These are phyloP conservation scores for Seriola aureovittata DNA, from an alignment of 2,113 vertebrate genomes.

Conservation along the genomic window DNA sequence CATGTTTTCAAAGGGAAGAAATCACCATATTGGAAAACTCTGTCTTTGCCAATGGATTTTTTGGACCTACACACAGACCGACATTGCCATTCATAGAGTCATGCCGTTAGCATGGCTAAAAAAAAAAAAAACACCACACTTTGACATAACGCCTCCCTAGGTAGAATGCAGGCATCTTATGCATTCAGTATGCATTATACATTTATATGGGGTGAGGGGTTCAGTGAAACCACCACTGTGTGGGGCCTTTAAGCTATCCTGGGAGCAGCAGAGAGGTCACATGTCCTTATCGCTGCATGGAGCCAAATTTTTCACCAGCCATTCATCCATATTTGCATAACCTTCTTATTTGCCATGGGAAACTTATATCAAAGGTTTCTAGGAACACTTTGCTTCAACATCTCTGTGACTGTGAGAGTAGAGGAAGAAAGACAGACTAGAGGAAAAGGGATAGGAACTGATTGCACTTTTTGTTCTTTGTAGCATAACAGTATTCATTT, in stretches of 20 bases:
- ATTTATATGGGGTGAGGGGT: conserved; percentile 5
- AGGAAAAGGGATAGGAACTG: background rate
- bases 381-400: conserved; percentile 45
- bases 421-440: background rate
- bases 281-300: conserved; percentile 27
- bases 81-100: background rate
- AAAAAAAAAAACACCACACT: background rate
- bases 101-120: background rate
- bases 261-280: conserved; percentile 39
- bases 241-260: conserved; percentile 36
- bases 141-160: conserved; percentile 16
- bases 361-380: conserved; percentile 63
- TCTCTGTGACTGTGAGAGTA: conserved; percentile 34
- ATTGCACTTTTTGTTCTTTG: background rate
- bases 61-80: background rate
- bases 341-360: conserved; percentile 48
- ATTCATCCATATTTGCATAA: conserved; percentile 62
- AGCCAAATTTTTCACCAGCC: conserved; percentile 23
- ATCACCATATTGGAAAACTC: conserved; percentile 32
- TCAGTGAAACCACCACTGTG: conserved; percentile 21
- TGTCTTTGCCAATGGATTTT: conserved; percentile 1
- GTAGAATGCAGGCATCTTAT: conserved; percentile 32
- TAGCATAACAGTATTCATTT: background rate
- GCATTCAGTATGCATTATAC: conserved; percentile 35
- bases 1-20: conserved; percentile 30